A percentile compares a stretch with the other conserved stretches of the same genome.
Evolutionary conservation across 2,113 vertebrate genomes (phyloP).

Genomic region (Prionailurus bengalensis): DNA sequence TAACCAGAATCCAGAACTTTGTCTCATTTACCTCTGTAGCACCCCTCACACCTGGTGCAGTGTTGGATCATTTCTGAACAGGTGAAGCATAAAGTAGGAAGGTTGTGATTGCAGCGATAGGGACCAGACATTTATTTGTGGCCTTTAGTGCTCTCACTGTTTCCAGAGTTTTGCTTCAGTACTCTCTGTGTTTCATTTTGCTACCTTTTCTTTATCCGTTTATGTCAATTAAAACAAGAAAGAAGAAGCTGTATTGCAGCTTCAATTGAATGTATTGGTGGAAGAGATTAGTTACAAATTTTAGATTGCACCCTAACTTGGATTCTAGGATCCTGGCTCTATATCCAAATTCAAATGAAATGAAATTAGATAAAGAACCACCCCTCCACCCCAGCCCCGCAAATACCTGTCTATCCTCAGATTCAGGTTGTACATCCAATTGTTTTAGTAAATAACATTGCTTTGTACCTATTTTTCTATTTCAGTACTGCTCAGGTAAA

Average conservation of each 20-base stretch:
- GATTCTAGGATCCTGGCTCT: background rate
- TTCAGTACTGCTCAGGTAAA: conserved; percentile 5
- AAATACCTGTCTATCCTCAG: background rate
- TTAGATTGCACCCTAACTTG: background rate
- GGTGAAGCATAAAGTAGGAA: background rate
- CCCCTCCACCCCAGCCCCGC: too few relatives aligned
- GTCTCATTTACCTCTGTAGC: background rate
- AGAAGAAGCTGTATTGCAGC: background rate
- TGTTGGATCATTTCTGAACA: conserved; percentile 2
- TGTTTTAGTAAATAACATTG: background rate
- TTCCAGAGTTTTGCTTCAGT: background rate
- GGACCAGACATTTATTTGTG: background rate
- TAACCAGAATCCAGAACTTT: background rate
- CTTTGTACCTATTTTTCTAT: background rate
- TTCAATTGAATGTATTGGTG: background rate
- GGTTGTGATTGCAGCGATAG: background rate
- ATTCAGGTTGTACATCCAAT: background rate
- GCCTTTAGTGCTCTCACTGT: background rate
- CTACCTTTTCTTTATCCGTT: background rate
- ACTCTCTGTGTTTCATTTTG: background rate
- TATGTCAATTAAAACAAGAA: background rate
- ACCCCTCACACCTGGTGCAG: background rate
- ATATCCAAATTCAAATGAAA: background rate
- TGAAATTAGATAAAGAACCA: conserved; percentile 23
- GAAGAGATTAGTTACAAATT: background rate